These are phyloP conservation scores for Ctenochaetus hawaiiensis DNA, from an alignment of 2,797 vertebrate species.

Conservation along the genomic window DNA sequence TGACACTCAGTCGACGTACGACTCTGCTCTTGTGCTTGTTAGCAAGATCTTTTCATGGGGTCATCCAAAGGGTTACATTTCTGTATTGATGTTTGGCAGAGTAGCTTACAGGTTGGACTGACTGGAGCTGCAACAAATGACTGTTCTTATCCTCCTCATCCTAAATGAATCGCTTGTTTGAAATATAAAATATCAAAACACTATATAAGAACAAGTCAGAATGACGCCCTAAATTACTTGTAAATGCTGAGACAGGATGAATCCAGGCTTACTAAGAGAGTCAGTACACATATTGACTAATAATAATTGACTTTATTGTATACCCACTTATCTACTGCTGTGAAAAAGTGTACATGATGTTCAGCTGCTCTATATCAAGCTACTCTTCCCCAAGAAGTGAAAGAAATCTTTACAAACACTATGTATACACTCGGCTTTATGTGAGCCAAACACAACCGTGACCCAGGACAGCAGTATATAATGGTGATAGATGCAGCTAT, in stretches of 20 bases:
- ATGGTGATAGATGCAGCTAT: conserved; percentile 57
- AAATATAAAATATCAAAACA: too few species aligned
- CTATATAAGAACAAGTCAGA: too few species aligned
- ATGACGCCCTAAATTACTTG: too few species aligned
- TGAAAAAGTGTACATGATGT: not conserved
- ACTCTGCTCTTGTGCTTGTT: conserved; percentile 59
- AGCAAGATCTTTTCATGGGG: conserved; percentile 35
- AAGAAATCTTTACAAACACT: conserved; percentile 13
- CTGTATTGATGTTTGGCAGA: conserved; percentile 17
- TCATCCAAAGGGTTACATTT: conserved; percentile 20
- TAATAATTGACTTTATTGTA: not conserved
- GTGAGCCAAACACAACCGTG: conserved; percentile 16
- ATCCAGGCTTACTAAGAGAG: not conserved
- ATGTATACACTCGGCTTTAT: conserved; percentile 2
- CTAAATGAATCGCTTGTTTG: not conserved
- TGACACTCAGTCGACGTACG: conserved; percentile 41
- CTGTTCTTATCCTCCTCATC: not conserved
- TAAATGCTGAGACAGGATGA: too few species aligned
- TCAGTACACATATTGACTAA: not conserved
- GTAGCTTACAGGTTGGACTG: not conserved
- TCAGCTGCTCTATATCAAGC: not conserved
- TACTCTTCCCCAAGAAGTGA: not conserved
- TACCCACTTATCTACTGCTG: not conserved
- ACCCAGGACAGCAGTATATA: conserved; percentile 39
- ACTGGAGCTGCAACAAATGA: not conserved